A percentile compares a stretch with the other conserved stretches of the same genome.
These are phyloP conservation scores for Aplodontia rufa DNA, from an alignment of 2,113 vertebrate genomes.

Conservation along the genomic window DNA sequence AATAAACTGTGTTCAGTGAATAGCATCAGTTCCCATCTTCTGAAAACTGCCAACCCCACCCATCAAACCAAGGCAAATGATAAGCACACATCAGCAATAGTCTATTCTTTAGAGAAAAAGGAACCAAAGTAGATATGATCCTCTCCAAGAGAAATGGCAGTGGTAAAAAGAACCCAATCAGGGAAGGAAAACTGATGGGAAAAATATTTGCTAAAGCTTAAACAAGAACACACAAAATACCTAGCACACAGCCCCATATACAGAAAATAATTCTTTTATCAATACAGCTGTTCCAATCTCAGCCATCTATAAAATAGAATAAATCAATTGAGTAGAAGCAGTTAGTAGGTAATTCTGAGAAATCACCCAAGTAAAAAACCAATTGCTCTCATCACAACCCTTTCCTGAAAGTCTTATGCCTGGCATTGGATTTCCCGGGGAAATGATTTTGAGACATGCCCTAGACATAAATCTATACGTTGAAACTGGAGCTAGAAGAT, in stretches of 20 bases:
- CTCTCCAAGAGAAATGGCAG: not conserved
- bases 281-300: not conserved
- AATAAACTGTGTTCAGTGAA: not conserved
- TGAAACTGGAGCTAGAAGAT: not conserved
- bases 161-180: not conserved
- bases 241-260: not conserved
- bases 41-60: not conserved
- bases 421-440: not conserved
- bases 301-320: not conserved
- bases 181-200: not conserved
- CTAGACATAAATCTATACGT: not conserved
- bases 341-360: not conserved
- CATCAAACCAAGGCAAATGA: not conserved
- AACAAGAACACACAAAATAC: not conserved
- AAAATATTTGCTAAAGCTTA: not conserved
- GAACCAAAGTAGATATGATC: not conserved
- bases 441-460: not conserved
- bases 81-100: not conserved
- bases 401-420: not conserved
- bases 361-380: not conserved
- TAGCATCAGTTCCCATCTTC: not conserved
- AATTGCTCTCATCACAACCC: not conserved
- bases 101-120: not conserved
- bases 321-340: not conserved
- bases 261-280: not conserved